Percentiles rank a stretch among this genome's conserved stretches.
phyloP scores from a whole-genome alignment of 2,113 vertebrate genomes.

The Sitta europaea region DNA sequence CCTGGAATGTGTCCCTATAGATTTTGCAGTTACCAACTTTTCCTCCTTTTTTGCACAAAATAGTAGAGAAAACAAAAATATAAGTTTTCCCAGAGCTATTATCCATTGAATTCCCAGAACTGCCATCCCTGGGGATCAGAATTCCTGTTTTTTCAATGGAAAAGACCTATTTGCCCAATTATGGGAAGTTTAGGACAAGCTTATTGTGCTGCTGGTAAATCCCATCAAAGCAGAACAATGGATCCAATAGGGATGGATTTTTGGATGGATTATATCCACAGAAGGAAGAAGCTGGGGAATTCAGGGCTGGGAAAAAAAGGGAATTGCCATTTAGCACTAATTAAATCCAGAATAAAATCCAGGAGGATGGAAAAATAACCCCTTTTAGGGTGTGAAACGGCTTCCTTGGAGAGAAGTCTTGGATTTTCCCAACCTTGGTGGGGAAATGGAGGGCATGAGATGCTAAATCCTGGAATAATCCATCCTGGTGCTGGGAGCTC shows the following conservation, averaged over 20 bases:
- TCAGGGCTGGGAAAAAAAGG: not conserved
- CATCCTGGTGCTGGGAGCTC: too few relatives aligned
- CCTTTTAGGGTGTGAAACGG: not conserved
- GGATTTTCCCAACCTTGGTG: not conserved
- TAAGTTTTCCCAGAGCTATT: not conserved
- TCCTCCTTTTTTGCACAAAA: not conserved
- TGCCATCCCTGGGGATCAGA: accelerated
- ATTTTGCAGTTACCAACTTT: not conserved
- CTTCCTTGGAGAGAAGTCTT: not conserved
- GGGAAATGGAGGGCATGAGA: not conserved
- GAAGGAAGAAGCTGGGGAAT: not conserved
- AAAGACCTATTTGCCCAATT: not conserved
- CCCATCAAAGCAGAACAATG: not conserved
- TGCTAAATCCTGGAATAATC: not conserved
- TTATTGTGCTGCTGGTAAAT: not conserved
- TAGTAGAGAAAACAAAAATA: not conserved
- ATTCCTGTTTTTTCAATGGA: not conserved
- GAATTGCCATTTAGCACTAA: not conserved
- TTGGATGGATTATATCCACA: not conserved
- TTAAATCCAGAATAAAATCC: not conserved
- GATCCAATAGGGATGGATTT: not conserved
- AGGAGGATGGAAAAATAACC: not conserved
- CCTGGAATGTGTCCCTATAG: not conserved
- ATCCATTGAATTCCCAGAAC: not conserved
- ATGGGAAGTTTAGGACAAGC: not conserved